Evolutionary conservation across 2,113 vertebrate genomes (phyloP).

Genomic region (Aythya baeri): DNA sequence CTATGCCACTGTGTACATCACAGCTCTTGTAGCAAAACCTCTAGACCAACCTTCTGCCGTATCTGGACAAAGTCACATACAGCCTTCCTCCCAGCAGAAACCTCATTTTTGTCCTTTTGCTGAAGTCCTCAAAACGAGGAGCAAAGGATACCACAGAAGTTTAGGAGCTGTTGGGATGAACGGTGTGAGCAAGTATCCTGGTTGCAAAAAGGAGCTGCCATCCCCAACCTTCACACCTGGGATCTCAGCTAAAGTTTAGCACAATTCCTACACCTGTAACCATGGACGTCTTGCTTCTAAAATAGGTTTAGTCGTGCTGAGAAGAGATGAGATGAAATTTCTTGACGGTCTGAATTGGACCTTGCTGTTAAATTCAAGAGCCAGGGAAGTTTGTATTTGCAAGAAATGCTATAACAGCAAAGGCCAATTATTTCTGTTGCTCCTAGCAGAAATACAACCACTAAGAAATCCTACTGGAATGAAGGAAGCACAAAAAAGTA

Average conservation of each 20-base stretch:
- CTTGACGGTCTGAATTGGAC: neutral
- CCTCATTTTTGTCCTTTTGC: neutral
- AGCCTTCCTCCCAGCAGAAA: neutral
- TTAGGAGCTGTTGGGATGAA: neutral
- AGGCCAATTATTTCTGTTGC: neutral
- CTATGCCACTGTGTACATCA: neutral
- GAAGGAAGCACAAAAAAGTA: neutral
- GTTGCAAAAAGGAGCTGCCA: neutral
- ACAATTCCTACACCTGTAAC: neutral
- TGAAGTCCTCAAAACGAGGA: neutral
- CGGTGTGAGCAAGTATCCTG: neutral
- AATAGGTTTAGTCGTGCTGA: neutral
- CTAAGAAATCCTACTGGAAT: neutral
- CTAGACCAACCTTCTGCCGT: neutral
- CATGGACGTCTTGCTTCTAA: neutral
- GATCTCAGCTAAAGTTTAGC: neutral
- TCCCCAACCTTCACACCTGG: neutral
- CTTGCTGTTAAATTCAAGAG: neutral
- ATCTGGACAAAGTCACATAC: neutral
- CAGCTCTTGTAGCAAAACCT: neutral
- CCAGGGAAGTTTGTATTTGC: neutral
- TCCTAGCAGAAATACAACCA: neutral
- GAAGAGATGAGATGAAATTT: neutral
- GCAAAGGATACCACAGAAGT: neutral
- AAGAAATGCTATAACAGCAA: neutral